phyloP scores from a whole-genome alignment of 30 jellyfish, hydroid and myxozoan genomes.

The Catostylus mosaicus region DNA sequence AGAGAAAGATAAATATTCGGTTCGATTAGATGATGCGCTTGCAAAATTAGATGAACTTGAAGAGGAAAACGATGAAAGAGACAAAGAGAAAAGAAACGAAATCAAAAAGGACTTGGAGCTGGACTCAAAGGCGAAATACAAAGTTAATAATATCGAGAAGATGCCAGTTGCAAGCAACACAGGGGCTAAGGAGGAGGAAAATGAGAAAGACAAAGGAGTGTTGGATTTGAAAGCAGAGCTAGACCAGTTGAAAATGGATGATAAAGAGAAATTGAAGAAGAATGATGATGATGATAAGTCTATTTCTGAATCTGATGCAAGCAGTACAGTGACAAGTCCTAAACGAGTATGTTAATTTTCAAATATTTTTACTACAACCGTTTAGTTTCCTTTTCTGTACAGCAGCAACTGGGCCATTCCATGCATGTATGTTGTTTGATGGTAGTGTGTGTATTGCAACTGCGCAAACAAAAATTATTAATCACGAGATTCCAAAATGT shows the following conservation, averaged over 20 bases:
- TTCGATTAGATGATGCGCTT: constrained; percentile 64
- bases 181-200: constrained; percentile 28
- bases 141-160: constrained; percentile 45
- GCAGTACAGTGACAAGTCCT: constrained; percentile 59
- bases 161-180: constrained; percentile 43
- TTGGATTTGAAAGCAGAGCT: constrained; percentile 50
- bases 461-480: no score
- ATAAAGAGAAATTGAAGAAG: constrained; percentile 1
- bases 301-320: constrained; percentile 27
- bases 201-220: constrained; percentile 16
- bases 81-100: background rate
- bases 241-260: constrained; percentile 12
- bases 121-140: background rate
- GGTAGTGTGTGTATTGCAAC: no score
- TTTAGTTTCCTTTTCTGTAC: no score
- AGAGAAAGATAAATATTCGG: constrained; percentile 42
- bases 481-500: no score
- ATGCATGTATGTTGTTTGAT: no score
- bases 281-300: constrained; percentile 23
- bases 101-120: background rate
- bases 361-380: background rate
- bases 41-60: constrained; percentile 66
- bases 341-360: constrained; percentile 37
- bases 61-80: constrained; percentile 2
- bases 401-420: no score